Percentiles rank a stretch among this genome's conserved stretches.
Evolutionary conservation across 2,888 invertebrate species (phyloP).

Genomic region (Sarcophaga subvicina): DNA sequence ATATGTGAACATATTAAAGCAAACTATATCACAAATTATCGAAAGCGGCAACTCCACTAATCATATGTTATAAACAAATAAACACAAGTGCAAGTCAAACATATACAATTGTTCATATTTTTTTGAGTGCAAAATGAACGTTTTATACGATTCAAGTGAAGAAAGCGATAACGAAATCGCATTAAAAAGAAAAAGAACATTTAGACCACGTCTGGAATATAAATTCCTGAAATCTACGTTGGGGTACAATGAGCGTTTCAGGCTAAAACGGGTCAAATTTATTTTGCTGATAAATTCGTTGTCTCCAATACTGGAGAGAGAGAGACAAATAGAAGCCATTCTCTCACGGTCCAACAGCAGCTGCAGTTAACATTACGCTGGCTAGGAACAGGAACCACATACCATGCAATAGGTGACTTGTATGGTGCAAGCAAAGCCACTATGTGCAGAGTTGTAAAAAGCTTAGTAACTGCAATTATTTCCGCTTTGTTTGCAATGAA

Average conservation of each 20-base stretch:
- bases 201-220: conserved; percentile 20
- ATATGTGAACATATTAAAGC: too few relatives aligned
- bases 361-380: conserved; percentile 16
- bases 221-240: neutral
- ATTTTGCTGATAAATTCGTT: conserved; percentile 10
- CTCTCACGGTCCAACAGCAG: conserved; percentile 15
- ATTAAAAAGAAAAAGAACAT: conserved; percentile 19
- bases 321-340: conserved; percentile 18
- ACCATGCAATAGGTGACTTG: too few relatives aligned
- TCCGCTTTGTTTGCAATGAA: too few relatives aligned
- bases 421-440: too few relatives aligned
- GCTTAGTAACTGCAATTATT: too few relatives aligned
- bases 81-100: conserved; percentile 9
- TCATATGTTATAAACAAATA: too few relatives aligned
- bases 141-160: conserved; percentile 31
- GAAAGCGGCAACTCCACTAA: too few relatives aligned
- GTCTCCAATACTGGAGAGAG: conserved; percentile 12
- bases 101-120: conserved; percentile 16
- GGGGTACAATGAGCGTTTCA: conserved; percentile 30
- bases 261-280: conserved; percentile 27
- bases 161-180: conserved; percentile 29
- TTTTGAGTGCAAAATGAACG: conserved; percentile 22
- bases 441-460: too few relatives aligned
- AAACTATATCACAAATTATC: too few relatives aligned
- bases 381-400: neutral